A percentile compares a stretch with the other conserved stretches of the same genome.
These are phyloP conservation scores for Calameuta pallipes DNA, from an alignment of 2,888 invertebrate species.

Conservation along the genomic window DNA sequence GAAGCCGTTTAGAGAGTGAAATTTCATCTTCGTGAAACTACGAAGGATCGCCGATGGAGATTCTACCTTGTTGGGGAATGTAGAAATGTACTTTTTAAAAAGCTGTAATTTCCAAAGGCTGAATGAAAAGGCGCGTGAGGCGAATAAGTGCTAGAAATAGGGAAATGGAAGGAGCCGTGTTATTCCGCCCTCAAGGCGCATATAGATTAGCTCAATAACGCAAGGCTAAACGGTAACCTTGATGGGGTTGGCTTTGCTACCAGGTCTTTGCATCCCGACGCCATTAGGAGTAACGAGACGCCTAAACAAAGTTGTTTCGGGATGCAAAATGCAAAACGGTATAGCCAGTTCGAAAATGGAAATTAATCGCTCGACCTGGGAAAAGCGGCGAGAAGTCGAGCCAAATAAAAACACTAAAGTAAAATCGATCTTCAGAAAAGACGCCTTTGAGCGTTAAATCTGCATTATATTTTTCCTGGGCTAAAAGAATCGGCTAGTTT, in stretches of 20 bases:
- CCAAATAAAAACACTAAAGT: background rate
- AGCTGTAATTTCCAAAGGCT: background rate
- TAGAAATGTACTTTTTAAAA: background rate
- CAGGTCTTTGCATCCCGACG: background rate
- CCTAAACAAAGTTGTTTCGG: constrained; percentile 41
- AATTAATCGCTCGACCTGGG: background rate
- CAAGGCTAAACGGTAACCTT: constrained; percentile 43
- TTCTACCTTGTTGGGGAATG: background rate
- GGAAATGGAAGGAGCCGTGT: background rate
- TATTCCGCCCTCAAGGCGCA: constrained; percentile 35
- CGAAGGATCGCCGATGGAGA: background rate
- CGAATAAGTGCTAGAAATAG: background rate
- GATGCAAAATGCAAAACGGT: background rate
- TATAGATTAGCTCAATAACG: constrained; percentile 50
- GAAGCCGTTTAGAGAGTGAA: background rate
- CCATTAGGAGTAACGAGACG: constrained; percentile 30
- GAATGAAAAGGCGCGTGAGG: background rate
- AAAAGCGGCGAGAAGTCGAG: background rate
- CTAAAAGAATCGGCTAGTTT: background rate
- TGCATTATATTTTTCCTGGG: background rate
- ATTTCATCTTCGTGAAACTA: background rate
- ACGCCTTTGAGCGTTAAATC: background rate
- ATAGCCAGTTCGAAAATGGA: background rate
- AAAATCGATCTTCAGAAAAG: background rate
- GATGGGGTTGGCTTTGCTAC: constrained; percentile 27